Evolutionary conservation across 2,888 invertebrate species (phyloP), one percentile per base, ranked within the genome.

Genomic region (Eilema caniola): DNA sequence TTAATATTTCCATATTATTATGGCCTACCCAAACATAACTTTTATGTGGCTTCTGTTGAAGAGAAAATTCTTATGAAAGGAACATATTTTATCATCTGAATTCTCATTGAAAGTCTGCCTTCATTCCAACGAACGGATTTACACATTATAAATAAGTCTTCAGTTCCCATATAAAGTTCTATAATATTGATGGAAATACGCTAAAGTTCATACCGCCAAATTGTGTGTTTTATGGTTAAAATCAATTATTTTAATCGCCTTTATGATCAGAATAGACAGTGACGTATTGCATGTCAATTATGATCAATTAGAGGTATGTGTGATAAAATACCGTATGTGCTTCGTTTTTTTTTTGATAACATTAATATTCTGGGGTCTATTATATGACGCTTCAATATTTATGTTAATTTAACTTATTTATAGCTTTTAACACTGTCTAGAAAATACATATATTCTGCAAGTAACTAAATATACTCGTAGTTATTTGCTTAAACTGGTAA

Each of bases 1-100:
- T 88, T 84, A 78, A 83, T 85, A 83, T 84, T 76, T 78, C 80
- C 80, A 70, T 74, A 72, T 75, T 80, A 71, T 71, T 63, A 65
- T 60, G 62, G 47, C 70, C 61, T 41, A 28, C 20, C 56, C 62
- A 33, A 64, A 47, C 37, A 23, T 16, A 80, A 74, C 70, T 78
- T 79, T 72, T 73, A 71, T 79, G 66, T 66, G 56, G 62, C 57
- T 57, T 53, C 33, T 31, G 63, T 62, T 24, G 41, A 70, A 71
- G 70, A 74, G 77, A 78, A 79, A 71, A 73, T 71, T 70, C 41
- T 57, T 67, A 60, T 78, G 57, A 80, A 80, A 78, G 76, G 78
- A 75, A 78, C 25, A 53, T 53, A 67, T 68, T 68, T 56, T 33
- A 33, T 60, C n/a, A 16, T 57, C 10, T 37, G 14, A 62, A n/a